These are phyloP conservation scores for Hippopotamyrus pictus DNA, from an alignment of 2,797 vertebrate genomes.

Conservation along the genomic window DNA sequence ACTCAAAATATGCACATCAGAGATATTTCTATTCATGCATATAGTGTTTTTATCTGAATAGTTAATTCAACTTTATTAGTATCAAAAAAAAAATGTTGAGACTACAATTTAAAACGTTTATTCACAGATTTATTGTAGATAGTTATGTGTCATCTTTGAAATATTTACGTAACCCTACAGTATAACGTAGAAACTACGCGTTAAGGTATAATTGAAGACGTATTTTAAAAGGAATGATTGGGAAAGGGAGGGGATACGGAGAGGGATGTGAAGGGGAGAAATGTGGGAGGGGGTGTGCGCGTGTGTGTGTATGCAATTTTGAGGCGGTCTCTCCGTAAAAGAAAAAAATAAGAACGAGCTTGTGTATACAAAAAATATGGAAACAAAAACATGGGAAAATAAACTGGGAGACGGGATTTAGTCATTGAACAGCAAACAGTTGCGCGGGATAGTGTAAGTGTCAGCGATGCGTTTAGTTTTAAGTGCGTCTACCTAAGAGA, in stretches of 20 bases:
- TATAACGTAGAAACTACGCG: background rate
- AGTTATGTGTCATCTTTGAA: background rate
- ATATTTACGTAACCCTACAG: background rate
- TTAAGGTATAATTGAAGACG: background rate
- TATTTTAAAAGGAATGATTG: background rate
- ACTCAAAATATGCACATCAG: background rate
- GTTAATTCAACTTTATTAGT: slow-evolving; percentile 7
- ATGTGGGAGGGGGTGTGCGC: slow-evolving; percentile 23
- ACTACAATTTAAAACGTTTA: background rate
- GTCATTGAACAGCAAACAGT: background rate
- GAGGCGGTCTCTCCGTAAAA: slow-evolving; percentile 15
- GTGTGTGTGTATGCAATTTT: slow-evolving; percentile 21
- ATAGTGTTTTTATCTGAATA: background rate
- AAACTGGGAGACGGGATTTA: background rate
- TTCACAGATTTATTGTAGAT: background rate
- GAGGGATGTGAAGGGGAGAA: slow-evolving; percentile 14
- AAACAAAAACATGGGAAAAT: background rate
- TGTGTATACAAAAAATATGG: background rate
- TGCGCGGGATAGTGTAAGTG: slow-evolving; percentile 17
- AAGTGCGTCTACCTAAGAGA: slow-evolving; percentile 21
- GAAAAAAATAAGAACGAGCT: background rate
- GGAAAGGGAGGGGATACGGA: slow-evolving; percentile 10
- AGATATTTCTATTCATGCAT: background rate
- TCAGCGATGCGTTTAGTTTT: slow-evolving; percentile 28
- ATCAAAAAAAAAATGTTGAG: background rate